Percentiles rank a stretch among this genome's conserved stretches.
These are phyloP conservation scores for Onthophagus taurus DNA, from an alignment of 1,140 invertebrate genomes.

Conservation along the genomic window DNA sequence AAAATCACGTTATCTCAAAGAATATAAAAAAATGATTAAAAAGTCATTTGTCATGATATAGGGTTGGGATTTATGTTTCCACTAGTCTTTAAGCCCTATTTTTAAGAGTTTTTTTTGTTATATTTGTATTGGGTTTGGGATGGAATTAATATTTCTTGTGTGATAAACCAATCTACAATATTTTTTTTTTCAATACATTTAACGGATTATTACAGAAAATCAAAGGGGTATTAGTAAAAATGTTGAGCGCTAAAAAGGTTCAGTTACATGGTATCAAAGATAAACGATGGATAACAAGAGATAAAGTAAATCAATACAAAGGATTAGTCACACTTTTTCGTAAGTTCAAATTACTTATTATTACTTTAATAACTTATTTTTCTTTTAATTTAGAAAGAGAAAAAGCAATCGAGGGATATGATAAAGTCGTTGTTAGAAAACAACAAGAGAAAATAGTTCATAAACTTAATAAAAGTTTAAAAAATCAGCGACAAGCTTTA, in stretches of 20 bases:
- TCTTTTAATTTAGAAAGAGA: slow-evolving; percentile 41
- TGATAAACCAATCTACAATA: no score
- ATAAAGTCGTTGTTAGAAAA: slow-evolving; percentile 44
- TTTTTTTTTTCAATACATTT: no score
- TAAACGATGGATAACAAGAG: slow-evolving; percentile 45
- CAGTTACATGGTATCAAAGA: slow-evolving; percentile 44
- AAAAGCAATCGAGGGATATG: slow-evolving; percentile 44
- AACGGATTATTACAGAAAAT: no score
- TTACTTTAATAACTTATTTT: slow-evolving; percentile 12
- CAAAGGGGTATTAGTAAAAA: slow-evolving; percentile 23
- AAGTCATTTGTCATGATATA: no score
- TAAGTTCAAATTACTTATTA: slow-evolving; percentile 24
- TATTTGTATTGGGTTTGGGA: no score
- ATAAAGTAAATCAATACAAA: slow-evolving; percentile 48
- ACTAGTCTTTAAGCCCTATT: no score
- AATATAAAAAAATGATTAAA: no score
- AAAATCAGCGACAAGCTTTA: slow-evolving; percentile 43
- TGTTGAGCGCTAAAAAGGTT: slow-evolving; percentile 40
- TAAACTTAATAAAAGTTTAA: slow-evolving; percentile 44
- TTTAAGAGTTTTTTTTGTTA: no score
- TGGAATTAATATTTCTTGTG: no score
- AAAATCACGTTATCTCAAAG: no score
- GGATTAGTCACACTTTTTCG: slow-evolving; percentile 47
- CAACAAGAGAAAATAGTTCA: slow-evolving; percentile 44
- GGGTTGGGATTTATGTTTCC: no score